Evolutionary conservation across 1,140 invertebrate genomes (phyloP).

Genomic region (Aricia agestis): DNA sequence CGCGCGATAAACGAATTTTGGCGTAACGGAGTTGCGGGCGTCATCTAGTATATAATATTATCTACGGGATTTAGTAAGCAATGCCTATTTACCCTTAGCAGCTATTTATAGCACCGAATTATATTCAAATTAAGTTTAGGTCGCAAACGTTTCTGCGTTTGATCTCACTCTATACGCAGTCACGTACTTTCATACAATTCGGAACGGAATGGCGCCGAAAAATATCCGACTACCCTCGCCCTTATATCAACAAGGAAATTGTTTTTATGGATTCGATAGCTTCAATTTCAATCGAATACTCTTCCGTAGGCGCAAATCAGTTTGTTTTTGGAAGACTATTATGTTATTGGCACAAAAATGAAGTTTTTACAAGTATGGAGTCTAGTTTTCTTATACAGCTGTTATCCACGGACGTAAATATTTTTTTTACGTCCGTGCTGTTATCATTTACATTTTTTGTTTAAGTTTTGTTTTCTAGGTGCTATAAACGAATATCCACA

Average conservation of each 20-base stretch:
- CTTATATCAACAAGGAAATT: slow-evolving; percentile 63
- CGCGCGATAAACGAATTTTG: too few species aligned
- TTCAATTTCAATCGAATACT: slow-evolving; percentile 58
- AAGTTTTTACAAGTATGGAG: slow-evolving; percentile 15
- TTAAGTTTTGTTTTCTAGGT: too few species aligned
- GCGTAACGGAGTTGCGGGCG: too few species aligned
- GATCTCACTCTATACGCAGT: slow-evolving; percentile 47
- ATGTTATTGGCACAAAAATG: not conserved
- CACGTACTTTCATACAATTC: slow-evolving; percentile 57
- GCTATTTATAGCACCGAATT: too few species aligned
- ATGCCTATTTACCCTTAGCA: too few species aligned
- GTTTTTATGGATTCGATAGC: slow-evolving; percentile 67
- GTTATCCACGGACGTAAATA: too few species aligned
- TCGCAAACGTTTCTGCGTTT: slow-evolving; percentile 32
- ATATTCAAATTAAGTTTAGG: too few species aligned
- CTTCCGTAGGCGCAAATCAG: slow-evolving; percentile 36
- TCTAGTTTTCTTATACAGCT: slow-evolving; percentile 9
- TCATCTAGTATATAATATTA: too few species aligned
- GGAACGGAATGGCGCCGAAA: slow-evolving; percentile 48
- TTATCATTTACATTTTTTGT: too few species aligned
- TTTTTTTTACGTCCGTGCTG: too few species aligned
- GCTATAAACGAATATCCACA: too few species aligned
- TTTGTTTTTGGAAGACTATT: not conserved
- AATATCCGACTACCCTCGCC: slow-evolving; percentile 43
- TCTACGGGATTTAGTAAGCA: too few species aligned